phyloP scores from a whole-genome alignment of 2,797 vertebrate species.

The Sebastes nivosus region DNA sequence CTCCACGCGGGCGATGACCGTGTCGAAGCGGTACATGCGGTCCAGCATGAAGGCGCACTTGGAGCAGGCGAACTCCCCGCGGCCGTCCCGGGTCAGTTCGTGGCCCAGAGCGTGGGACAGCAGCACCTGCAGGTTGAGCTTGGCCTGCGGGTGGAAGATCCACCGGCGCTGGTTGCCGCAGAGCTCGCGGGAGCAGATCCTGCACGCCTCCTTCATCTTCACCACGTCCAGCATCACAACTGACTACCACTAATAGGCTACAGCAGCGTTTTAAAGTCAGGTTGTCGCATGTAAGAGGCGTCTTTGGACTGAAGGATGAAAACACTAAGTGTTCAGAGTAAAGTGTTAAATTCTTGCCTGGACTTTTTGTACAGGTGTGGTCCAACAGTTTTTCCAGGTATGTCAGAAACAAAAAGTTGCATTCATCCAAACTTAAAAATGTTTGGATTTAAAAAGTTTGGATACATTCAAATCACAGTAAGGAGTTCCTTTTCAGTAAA shows the following conservation, averaged over 20 bases:
- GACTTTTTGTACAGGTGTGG: not conserved
- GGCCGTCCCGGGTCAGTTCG: slow-evolving; percentile 89
- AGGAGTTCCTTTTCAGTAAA: not conserved
- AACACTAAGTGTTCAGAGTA: not conserved
- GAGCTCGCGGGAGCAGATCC: slow-evolving; percentile 92
- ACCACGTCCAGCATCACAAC: slow-evolving; percentile 67
- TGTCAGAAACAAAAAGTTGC: not conserved
- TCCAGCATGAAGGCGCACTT: slow-evolving; percentile 97
- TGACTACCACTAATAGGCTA: no score
- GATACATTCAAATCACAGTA: not conserved
- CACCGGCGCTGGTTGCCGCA: slow-evolving; percentile 93
- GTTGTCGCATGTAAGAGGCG: not conserved
- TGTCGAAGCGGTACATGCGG: slow-evolving; percentile 90
- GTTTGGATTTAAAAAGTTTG: not conserved
- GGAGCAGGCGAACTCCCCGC: slow-evolving; percentile 93
- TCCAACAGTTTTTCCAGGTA: not conserved
- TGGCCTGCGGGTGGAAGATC: slow-evolving; percentile 92
- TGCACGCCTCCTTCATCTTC: slow-evolving; percentile 90
- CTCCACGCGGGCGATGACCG: slow-evolving; percentile 87
- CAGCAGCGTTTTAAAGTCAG: not conserved
- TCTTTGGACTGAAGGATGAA: not conserved
- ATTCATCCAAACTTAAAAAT: not conserved
- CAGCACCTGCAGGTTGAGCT: slow-evolving; percentile 92
- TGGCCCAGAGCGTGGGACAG: slow-evolving; percentile 90
- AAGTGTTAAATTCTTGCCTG: not conserved